Evolutionary conservation across 1,140 invertebrate genomes (phyloP), one percentile per base, ranked within the genome.

Genomic region (Amphibalanus amphitrite): DNA sequence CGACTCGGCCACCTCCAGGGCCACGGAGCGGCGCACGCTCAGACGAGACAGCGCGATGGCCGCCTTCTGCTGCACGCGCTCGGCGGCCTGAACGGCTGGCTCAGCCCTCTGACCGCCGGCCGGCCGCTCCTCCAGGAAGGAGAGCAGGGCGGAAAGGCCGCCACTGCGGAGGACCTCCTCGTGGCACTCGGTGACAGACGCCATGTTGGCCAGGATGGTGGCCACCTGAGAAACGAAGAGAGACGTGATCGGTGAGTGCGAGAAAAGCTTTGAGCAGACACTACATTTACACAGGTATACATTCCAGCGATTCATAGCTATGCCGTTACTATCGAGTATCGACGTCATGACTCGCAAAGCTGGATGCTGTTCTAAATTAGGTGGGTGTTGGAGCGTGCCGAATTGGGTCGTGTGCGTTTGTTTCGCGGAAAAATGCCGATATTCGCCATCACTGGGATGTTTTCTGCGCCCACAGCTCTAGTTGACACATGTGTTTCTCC

Each of bases 1-100:
- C 17, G 89, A 80, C 71, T 89, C 84, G 0, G 91, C 85, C 26
- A 94, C 86, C 77, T 89, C 87, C 67, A 83, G 81, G 0, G 91
- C 87, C 0, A 90, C 88, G 73, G 86, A 85, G 20, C 83, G 82
- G 47, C 92, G 85, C 38, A 86, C 85, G 75, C 89, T 90, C 59
- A 95, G 81, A 75, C 88, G 84, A 0, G 90, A 91, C 20, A 96
- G 82, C 28, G 92, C 91, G 68, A 92, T 90, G 0, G 91, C 88
- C 0, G 91, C 86, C 76, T 94, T 94, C 75, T 89, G 87, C 74
- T 91, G 89, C n/a, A 95, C 81, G 67, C 85, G 79, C 74, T 90
- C 89, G 28, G 88, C 87, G 17, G 90, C 87, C 33, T 87, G 83
- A 3, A 85, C 79, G 75, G 87, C 81, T 29, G 85, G 72, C 64